A percentile compares a stretch with the other conserved stretches of the same genome.
Conservation (phyloP, 1,140 invertebrate species). For the Drosophila melanogaster region DNA sequence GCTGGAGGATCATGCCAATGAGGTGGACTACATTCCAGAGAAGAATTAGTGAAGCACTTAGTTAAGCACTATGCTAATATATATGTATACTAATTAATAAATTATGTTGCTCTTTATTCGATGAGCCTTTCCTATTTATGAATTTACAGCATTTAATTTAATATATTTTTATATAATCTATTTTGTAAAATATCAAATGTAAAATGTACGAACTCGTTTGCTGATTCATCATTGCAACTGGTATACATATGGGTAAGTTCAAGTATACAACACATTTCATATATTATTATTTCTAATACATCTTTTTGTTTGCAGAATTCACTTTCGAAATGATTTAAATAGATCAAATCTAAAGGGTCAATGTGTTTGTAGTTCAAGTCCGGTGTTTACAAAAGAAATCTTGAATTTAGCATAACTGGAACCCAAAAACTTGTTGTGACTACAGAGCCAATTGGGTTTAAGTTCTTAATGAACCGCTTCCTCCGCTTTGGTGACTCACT, state of each 20-base stretch:
- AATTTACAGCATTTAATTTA: neutral
- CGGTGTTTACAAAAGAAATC: neutral
- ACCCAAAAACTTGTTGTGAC: constrained; percentile 8
- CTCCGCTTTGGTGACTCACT: constrained; percentile 14
- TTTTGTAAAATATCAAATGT: neutral
- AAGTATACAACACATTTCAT: too few species aligned
- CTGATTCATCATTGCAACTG: too few species aligned
- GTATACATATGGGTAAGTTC: too few species aligned
- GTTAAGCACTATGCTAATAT: neutral
- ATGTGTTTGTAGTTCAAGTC: neutral
- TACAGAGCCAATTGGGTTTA: constrained; percentile 6
- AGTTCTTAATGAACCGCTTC: constrained; percentile 5
- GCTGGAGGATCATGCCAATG: constrained; percentile 35
- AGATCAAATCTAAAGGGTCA: too few species aligned
- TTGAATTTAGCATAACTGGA: constrained; percentile 3
- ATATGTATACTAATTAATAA: constrained; percentile 25
- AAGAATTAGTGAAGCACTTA: constrained; percentile 3
- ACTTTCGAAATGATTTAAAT: too few species aligned
- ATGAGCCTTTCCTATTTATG: constrained; percentile 21
- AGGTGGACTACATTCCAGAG: constrained; percentile 19
- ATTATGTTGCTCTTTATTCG: neutral
- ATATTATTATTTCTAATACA: neutral
- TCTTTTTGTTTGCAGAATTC: neutral
- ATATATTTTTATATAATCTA: too few species aligned
- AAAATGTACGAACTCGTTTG: too few species aligned